phyloP scores from a whole-genome alignment of 2,797 vertebrate genomes.

The Peromyscus eremicus region DNA sequence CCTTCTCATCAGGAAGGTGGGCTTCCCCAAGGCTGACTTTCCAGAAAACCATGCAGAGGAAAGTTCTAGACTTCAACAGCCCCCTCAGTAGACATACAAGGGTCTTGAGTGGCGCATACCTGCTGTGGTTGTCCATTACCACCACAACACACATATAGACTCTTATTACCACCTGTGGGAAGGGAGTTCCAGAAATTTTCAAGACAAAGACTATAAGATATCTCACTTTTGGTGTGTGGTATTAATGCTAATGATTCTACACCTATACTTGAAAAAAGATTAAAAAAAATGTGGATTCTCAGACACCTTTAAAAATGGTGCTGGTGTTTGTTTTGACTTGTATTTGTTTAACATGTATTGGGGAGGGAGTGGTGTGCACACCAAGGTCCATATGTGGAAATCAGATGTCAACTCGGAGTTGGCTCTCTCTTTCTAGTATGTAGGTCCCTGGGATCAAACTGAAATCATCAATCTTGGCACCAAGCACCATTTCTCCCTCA shows the following conservation, averaged over 20 bases:
- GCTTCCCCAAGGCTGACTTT: neutral
- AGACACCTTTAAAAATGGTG: neutral
- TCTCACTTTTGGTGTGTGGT: neutral
- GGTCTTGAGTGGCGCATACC: neutral
- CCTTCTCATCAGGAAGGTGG: neutral
- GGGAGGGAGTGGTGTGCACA: too few species aligned
- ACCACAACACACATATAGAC: neutral
- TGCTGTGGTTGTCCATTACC: neutral
- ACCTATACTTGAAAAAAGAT: neutral
- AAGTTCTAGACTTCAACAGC: neutral
- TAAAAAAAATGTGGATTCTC: neutral
- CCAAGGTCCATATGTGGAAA: neutral
- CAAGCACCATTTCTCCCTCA: too few species aligned
- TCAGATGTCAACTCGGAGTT: neutral
- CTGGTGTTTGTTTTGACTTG: neutral
- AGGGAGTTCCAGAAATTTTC: neutral
- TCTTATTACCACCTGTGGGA: neutral
- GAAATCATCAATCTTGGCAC: neutral
- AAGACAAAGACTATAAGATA: neutral
- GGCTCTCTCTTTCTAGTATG: neutral
- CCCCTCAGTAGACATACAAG: neutral
- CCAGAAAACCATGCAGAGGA: neutral
- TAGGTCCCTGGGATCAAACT: too few species aligned
- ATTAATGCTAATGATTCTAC: neutral
- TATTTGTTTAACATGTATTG: neutral